phyloP scores from a whole-genome alignment of 2,797 vertebrate species.

The Enteromius unitaeniatus region DNA sequence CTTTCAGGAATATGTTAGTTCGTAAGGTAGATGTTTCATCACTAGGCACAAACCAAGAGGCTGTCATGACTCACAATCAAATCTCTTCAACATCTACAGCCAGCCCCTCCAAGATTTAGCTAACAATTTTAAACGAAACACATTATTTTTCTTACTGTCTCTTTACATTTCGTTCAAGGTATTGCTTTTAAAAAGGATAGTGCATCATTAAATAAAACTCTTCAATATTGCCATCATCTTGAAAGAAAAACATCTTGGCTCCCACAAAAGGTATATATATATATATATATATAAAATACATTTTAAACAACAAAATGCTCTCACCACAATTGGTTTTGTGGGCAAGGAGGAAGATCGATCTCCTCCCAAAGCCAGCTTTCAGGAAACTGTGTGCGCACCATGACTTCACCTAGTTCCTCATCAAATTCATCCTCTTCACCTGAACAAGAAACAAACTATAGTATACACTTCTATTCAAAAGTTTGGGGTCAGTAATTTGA shows the following conservation, averaged over 20 bases:
- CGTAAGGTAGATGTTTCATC: slow-evolving; percentile 31
- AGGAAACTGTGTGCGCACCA: slow-evolving; percentile 50
- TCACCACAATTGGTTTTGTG: not conserved
- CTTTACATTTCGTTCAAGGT: not conserved
- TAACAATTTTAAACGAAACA: not conserved
- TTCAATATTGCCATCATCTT: no score
- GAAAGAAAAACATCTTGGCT: not conserved
- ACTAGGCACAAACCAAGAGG: slow-evolving; percentile 40
- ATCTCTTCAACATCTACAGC: not conserved
- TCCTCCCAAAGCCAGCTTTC: slow-evolving; percentile 60
- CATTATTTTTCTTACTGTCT: not conserved
- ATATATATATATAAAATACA: no score
- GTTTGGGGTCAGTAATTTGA: not conserved
- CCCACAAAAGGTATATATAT: not conserved
- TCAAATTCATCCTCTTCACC: slow-evolving; percentile 42
- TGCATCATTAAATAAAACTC: not conserved
- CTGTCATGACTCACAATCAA: not conserved
- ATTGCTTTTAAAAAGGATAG: not conserved
- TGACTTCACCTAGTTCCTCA: slow-evolving; percentile 40
- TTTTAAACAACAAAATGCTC: not conserved
- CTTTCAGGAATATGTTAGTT: slow-evolving; percentile 72
- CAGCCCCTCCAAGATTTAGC: no score
- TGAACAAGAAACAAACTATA: slow-evolving; percentile 6
- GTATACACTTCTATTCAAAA: not conserved
- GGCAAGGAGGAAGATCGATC: slow-evolving; percentile 40